A percentile compares a stretch with the other conserved stretches of the same genome.
These are phyloP conservation scores for Eira barbara DNA, from an alignment of 2,113 vertebrate genomes.

Conservation along the genomic window DNA sequence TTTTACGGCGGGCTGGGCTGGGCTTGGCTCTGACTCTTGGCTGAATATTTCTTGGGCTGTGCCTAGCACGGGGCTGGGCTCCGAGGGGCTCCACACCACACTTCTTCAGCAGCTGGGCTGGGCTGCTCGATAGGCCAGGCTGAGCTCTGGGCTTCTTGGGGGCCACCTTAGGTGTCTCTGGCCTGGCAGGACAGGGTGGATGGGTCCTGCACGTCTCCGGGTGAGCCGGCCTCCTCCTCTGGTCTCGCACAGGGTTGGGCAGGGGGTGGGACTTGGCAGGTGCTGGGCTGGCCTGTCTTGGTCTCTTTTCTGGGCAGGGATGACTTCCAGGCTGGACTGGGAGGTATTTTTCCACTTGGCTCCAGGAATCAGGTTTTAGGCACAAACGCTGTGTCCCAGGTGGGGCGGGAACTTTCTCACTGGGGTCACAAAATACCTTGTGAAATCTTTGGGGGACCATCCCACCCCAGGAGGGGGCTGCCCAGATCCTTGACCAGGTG, in stretches of 20 bases:
- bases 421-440: neutral
- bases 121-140: neutral
- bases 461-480: neutral
- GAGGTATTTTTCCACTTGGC: neutral
- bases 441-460: neutral
- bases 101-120: neutral
- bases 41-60: too few species aligned
- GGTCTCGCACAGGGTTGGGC: neutral
- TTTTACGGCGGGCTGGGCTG: neutral
- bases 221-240: neutral
- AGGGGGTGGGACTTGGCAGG: neutral
- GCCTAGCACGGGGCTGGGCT: neutral
- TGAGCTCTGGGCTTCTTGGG: neutral
- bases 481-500: neutral
- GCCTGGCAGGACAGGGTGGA: neutral
- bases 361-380: neutral
- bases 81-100: too few species aligned
- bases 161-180: neutral
- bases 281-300: neutral
- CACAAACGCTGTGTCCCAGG: neutral
- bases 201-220: accelerated
- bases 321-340: neutral
- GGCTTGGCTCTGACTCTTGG: neutral
- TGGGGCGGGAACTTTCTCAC: neutral
- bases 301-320: neutral